These are phyloP conservation scores for Hypolimnas misippus DNA, from an alignment of 2,888 invertebrate species.

Conservation along the genomic window DNA sequence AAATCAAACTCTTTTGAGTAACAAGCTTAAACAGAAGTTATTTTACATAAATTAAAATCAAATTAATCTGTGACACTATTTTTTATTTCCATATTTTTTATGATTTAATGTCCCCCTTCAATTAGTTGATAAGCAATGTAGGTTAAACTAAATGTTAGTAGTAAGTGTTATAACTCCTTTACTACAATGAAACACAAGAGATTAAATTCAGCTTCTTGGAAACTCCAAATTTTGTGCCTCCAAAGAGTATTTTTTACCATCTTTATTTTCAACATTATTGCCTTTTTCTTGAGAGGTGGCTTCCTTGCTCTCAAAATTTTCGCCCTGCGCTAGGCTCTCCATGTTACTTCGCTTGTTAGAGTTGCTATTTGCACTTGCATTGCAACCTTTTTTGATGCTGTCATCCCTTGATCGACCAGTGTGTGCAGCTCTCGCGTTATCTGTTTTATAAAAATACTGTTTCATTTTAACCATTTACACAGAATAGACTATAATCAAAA, in stretches of 20 bases:
- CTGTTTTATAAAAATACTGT: conserved; percentile 56
- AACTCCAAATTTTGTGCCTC: conserved; percentile 7
- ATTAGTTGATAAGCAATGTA: too few relatives aligned
- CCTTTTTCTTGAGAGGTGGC: conserved; percentile 66
- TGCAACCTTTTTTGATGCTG: conserved; percentile 72
- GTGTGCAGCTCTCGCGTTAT: conserved; percentile 71
- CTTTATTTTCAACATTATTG: conserved; percentile 58
- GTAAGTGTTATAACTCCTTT: too few relatives aligned
- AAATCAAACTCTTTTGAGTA: too few relatives aligned
- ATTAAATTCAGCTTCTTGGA: background rate
- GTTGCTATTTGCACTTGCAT: conserved; percentile 70
- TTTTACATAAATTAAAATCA: too few relatives aligned
- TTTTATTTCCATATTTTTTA: too few relatives aligned
- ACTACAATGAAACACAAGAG: background rate
- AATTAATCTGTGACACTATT: too few relatives aligned
- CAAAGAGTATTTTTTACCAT: conserved; percentile 54
- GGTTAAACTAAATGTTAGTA: too few relatives aligned
- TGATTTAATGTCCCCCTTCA: too few relatives aligned
- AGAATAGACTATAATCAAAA: conserved; percentile 3
- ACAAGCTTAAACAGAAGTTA: too few relatives aligned
- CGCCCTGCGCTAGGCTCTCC: conserved; percentile 78
- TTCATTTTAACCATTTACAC: conserved; percentile 4
- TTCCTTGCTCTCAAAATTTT: conserved; percentile 75
- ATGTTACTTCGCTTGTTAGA: conserved; percentile 70
- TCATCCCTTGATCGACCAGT: conserved; percentile 76